phyloP scores from a whole-genome alignment of 2,113 vertebrate genomes.

The Corythaeola cristata region DNA sequence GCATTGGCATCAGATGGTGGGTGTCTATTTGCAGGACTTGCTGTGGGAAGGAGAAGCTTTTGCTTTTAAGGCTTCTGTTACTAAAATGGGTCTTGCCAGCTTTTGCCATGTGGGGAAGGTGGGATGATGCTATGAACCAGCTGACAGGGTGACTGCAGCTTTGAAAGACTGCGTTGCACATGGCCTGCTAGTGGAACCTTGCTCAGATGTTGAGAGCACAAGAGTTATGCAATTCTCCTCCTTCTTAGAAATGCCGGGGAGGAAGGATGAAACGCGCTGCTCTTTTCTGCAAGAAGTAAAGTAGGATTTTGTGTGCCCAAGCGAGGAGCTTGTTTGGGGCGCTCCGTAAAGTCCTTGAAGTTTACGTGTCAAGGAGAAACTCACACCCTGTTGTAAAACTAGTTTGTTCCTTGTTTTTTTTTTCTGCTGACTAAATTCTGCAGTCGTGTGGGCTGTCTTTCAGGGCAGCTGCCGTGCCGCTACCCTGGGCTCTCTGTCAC shows the following conservation, averaged over 20 bases:
- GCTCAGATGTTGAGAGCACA: not conserved
- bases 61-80: not conserved
- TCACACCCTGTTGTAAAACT: not conserved
- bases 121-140: not conserved
- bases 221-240: not conserved
- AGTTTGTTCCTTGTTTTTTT: not conserved
- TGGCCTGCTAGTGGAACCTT: not conserved
- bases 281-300: not conserved
- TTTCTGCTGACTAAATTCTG: not conserved
- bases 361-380: not conserved
- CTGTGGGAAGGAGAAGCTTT: not conserved
- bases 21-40: not conserved
- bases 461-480: not conserved
- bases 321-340: not conserved
- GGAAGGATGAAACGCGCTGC: not conserved
- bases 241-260: not conserved
- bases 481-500: fast-evolving
- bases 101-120: not conserved
- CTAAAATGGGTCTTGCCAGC: not conserved
- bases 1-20: not conserved
- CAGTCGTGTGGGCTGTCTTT: not conserved
- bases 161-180: not conserved
- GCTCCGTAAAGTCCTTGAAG: not conserved
- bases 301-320: not conserved
- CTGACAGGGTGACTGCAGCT: not conserved